phyloP scores from a whole-genome alignment of 2,888 invertebrate species.

The Melangyna quadrimaculata region DNA sequence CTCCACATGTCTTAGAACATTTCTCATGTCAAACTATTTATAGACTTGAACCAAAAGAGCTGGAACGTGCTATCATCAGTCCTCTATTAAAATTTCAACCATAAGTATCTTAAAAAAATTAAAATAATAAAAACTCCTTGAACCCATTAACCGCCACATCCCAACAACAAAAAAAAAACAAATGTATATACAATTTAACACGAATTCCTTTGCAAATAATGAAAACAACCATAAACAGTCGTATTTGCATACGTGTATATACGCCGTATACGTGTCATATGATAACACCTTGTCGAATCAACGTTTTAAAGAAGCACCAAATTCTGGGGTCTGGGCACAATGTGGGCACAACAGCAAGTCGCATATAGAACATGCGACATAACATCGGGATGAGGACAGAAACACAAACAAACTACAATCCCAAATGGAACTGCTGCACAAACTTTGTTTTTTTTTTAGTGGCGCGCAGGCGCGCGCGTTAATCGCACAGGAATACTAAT shows the following conservation, averaged over 20 bases:
- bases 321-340: background rate
- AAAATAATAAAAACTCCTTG: background rate
- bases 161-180: background rate
- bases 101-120: background rate
- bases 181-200: background rate
- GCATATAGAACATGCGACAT: background rate
- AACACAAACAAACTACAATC: conserved; percentile 31
- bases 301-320: conserved; percentile 27
- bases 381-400: background rate
- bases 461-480: background rate
- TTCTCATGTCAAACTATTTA: no score
- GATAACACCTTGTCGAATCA: conserved; percentile 55
- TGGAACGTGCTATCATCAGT: no score
- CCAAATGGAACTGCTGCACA: conserved; percentile 42
- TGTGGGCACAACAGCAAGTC: background rate
- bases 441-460: background rate
- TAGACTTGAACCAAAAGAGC: no score
- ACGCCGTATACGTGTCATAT: conserved; percentile 40
- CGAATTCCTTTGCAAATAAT: background rate
- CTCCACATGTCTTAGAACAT: no score
- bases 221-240: conserved; percentile 24
- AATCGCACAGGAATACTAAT: conserved; percentile 56
- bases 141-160: background rate
- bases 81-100: no score
- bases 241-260: background rate